Evolutionary conservation across 1,140 invertebrate genomes (phyloP), one percentile per base, ranked within the genome.

Genomic region (Heliothis virescens): DNA sequence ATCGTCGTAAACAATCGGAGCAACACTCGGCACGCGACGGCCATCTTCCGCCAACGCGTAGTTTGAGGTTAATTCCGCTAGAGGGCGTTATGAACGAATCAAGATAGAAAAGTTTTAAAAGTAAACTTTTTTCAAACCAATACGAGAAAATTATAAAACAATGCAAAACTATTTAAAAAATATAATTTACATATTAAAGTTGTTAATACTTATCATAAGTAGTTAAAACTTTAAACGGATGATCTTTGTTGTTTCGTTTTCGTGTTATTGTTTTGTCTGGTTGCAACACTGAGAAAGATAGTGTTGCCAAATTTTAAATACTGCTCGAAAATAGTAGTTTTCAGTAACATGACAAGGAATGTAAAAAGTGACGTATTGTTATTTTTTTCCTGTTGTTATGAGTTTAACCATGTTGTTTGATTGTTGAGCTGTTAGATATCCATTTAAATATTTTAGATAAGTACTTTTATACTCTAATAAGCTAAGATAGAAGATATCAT

Each of bases 31-130:
- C 88, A 93, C 90, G 87, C 92, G 92, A 91, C 92, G 90, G 92
- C 92, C 92, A 94, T 94, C 89, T 94, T 94, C 92, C 90, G 91
- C 89, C 90, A 87, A 89, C 87, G 87, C 86, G 84, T 82, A 83
- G 87, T 92, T 92, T 91, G 79, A 91, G 83, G 84, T 91, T 89
- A 85, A 67, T 62, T 71, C 72, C 87, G 81, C 84, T 85, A 94
- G 91, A 91, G 89, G 92, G 90, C 86, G 83, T 76, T 50, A 74
- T 34, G 15, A 62, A n/a, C 52, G 34, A 12, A 21, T 16, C 34
- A 15, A n/a, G 13, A 18, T 10, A 72, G 34, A 57, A n/a, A n/a
- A 12, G 13, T 55, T 50, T 12, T 57, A 34, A 4, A 41, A 57
- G 7, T n/a, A 29, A 57, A 72, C 52, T 72, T 50, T 34, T 34